Evolutionary conservation across 2,113 vertebrate species (phyloP).

Genomic region (Reinhardtius hippoglossoides): DNA sequence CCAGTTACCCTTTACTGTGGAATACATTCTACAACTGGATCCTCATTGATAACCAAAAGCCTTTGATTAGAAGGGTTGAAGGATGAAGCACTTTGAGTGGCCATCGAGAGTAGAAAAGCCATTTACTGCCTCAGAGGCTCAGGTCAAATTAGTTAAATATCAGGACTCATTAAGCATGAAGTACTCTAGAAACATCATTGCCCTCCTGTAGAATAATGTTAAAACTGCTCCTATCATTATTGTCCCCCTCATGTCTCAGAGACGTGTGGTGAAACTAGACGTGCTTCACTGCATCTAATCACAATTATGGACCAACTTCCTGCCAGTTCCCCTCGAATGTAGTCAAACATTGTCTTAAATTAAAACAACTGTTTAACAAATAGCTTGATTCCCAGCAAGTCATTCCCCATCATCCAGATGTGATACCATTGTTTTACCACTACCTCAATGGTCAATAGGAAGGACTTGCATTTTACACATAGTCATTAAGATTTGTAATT

Average conservation of each 20-base stretch:
- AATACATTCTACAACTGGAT: too few relatives aligned
- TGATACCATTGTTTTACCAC: too few relatives aligned
- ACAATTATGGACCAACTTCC: neutral
- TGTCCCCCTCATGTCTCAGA: neutral
- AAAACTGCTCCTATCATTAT: neutral
- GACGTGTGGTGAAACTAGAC: neutral
- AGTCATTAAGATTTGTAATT: too few relatives aligned
- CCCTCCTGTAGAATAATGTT: neutral
- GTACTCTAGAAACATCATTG: slow-evolving; percentile 19
- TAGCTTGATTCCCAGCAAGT: too few relatives aligned
- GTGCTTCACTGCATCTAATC: neutral
- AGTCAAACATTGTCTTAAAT: neutral
- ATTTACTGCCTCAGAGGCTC: neutral
- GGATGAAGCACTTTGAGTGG: too few relatives aligned
- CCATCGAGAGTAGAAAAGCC: too few relatives aligned
- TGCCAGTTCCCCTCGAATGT: too few relatives aligned
- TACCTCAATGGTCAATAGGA: too few relatives aligned
- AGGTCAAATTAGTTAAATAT: neutral
- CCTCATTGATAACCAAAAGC: neutral
- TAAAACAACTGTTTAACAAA: neutral
- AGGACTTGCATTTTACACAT: too few relatives aligned
- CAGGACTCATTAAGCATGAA: neutral
- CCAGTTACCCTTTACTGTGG: too few relatives aligned
- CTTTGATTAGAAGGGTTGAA: neutral
- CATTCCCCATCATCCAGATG: too few relatives aligned